Conservation (phyloP, 2,888 invertebrate genomes). For the Microctonus aethiopoides region DNA sequence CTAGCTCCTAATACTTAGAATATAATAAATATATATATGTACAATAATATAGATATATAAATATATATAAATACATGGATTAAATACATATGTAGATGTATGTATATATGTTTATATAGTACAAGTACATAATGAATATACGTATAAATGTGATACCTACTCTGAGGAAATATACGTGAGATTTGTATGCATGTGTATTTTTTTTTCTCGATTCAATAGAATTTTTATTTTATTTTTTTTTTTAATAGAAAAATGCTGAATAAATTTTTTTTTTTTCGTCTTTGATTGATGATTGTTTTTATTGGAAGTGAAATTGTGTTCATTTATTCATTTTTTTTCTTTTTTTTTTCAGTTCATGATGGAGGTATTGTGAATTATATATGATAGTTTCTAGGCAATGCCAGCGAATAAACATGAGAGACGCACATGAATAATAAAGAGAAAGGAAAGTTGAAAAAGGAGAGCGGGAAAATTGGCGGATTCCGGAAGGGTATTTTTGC, state of each 20-base stretch:
- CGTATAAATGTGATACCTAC: not conserved
- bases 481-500: conserved; percentile 55
- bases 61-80: not conserved
- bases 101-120: not conserved
- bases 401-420: conserved; percentile 14
- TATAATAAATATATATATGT: not conserved
- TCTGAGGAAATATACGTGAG: not conserved
- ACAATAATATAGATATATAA: not conserved
- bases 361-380: not conserved
- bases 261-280: too few relatives aligned
- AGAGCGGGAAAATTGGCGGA: conserved; percentile 66
- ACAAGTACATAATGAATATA: not conserved
- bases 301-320: too few relatives aligned
- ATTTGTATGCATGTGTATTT: not conserved
- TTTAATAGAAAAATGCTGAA: too few relatives aligned
- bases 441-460: conserved; percentile 60
- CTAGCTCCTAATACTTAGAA: not conserved
- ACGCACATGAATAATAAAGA: conserved; percentile 42
- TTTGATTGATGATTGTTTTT: too few relatives aligned
- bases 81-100: too few relatives aligned
- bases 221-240: too few relatives aligned
- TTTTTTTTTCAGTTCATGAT: not conserved
- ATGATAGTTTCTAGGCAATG: not conserved
- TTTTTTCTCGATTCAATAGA: not conserved
- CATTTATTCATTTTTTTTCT: too few relatives aligned